phyloP scores from a whole-genome alignment of 2,888 invertebrate species.

The Cacoxenus indagator region DNA sequence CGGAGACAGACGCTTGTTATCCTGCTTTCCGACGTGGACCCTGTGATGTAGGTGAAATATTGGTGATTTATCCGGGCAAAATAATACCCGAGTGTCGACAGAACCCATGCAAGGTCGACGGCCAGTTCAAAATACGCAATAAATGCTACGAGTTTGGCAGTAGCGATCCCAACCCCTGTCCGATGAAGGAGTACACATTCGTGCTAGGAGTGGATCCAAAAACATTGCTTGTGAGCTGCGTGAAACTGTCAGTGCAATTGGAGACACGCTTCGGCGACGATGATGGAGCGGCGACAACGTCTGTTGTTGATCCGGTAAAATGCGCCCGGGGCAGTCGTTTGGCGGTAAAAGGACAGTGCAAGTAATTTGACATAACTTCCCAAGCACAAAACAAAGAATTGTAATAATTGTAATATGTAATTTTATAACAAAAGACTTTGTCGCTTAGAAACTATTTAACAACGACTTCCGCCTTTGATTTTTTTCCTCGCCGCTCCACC shows the following conservation, averaged over 20 bases:
- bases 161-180: constrained; percentile 57
- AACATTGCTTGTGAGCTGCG: constrained; percentile 75
- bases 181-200: constrained; percentile 62
- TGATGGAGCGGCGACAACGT: constrained; percentile 33
- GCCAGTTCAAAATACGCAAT: constrained; percentile 69
- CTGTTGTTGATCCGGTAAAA: constrained; percentile 49
- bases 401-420: not conserved
- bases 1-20: constrained; percentile 75
- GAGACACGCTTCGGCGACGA: constrained; percentile 64
- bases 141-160: constrained; percentile 60
- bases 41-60: constrained; percentile 73
- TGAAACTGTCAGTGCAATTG: constrained; percentile 60
- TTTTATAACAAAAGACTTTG: not conserved
- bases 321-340: constrained; percentile 61
- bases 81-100: constrained; percentile 74
- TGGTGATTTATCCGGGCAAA: constrained; percentile 73
- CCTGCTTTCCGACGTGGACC: constrained; percentile 78
- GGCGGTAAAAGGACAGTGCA: constrained; percentile 55
- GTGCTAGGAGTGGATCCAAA: constrained; percentile 76
- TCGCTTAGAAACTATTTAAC: constrained; percentile 7
- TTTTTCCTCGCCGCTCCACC: constrained; percentile 25
- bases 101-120: constrained; percentile 76
- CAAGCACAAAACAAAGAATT: no score
- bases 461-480: constrained; percentile 6
- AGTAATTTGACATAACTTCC: constrained; percentile 15